phyloP scores from a whole-genome alignment of 1,140 invertebrate genomes.

The Macrotrachela quadricornifera region DNA sequence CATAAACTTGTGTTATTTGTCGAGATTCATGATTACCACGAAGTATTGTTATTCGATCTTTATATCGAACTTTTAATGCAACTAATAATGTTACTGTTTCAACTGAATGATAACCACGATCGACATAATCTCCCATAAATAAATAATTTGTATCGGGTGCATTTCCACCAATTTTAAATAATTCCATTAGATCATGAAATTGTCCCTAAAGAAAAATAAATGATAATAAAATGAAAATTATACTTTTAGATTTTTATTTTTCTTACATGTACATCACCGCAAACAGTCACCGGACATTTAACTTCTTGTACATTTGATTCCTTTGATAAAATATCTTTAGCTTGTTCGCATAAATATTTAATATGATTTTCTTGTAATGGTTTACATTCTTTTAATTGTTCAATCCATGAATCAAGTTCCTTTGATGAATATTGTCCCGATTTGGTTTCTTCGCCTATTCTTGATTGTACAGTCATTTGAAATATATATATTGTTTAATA shows the following conservation, averaged over 20 bases:
- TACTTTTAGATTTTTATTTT: too few species aligned
- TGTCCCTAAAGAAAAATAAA: conserved; percentile 96
- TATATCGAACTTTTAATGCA: conserved; percentile 86
- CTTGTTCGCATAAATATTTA: conserved; percentile 98
- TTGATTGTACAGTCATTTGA: too few species aligned
- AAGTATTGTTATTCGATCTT: conserved; percentile 95
- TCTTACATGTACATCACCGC: conserved; percentile 83
- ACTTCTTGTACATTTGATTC: conserved; percentile 99
- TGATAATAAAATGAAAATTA: too few species aligned
- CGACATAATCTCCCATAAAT: conserved; percentile 99
- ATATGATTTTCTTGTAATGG: conserved; percentile 99
- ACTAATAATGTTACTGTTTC: conserved; percentile 96
- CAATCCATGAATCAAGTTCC: conserved; percentile 84
- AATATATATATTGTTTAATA: too few species aligned
- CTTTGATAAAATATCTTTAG: conserved; percentile 92
- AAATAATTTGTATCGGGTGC: conserved; percentile 98
- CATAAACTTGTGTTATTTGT: conserved; percentile 97
- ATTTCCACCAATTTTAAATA: conserved; percentile 94
- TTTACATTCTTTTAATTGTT: conserved; percentile 98
- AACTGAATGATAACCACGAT: conserved; percentile 97
- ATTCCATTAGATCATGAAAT: conserved; percentile 98
- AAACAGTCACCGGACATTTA: conserved; percentile 96
- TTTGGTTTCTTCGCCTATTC: too few species aligned
- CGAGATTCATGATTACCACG: conserved; percentile 96
- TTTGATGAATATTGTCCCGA: neutral